Evolutionary conservation across 1,140 invertebrate species (phyloP).

Genomic region (Musca domestica): DNA sequence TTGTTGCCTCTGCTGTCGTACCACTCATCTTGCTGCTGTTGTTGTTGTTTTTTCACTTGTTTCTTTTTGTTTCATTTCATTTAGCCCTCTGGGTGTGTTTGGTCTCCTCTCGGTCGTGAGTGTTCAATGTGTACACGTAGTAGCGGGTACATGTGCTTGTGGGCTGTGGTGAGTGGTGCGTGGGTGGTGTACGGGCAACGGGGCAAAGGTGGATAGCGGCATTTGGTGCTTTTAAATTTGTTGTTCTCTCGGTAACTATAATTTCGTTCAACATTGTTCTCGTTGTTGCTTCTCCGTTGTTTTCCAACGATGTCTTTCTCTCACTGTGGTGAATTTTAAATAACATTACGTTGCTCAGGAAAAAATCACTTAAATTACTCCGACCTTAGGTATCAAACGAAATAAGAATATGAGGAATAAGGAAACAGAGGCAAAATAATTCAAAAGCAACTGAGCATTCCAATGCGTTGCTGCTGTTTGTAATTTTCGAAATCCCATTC

Average conservation of each 20-base stretch:
- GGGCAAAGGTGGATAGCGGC: conserved; percentile 1
- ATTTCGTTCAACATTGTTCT: not conserved
- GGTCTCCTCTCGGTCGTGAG: not conserved
- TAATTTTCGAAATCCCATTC: not conserved
- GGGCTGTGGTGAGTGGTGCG: not conserved
- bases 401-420: too few species aligned
- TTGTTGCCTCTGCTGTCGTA: not conserved
- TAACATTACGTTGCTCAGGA: not conserved
- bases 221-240: conserved; percentile 4
- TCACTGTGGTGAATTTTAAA: conserved; percentile 6
- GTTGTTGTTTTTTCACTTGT: not conserved
- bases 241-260: conserved; percentile 1
- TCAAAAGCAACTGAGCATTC: not conserved
- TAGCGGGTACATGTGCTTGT: too few species aligned
- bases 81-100: conserved; percentile 13
- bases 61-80: conserved; percentile 2
- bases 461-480: not conserved
- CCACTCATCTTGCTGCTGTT: too few species aligned
- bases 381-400: not conserved
- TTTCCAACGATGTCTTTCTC: not conserved
- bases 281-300: not conserved
- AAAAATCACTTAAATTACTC: conserved; percentile 9
- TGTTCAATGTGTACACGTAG: too few species aligned
- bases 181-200: not conserved
- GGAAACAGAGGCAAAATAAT: not conserved